Evolutionary conservation across 2,113 vertebrate genomes (phyloP), one percentile per base, ranked within the genome.

Genomic region (Dipodomys merriami): DNA sequence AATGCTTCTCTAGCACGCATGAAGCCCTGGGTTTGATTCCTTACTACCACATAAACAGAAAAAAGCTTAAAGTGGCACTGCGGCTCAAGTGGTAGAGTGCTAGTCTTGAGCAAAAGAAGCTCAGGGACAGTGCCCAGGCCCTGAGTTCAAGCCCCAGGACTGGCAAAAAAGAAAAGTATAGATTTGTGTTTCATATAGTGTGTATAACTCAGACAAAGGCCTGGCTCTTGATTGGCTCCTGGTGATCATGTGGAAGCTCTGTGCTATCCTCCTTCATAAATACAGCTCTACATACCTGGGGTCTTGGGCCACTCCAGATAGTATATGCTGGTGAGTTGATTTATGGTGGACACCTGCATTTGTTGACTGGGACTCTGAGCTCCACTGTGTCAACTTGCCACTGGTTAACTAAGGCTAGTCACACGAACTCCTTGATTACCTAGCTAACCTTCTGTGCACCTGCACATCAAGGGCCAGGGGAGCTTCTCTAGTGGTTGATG

Each of bases 361-460:
- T 88, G 86, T 81, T 29, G 15, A 19, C 30, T 25, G n/a, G 69
- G 71, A 11, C 30, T 39, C 7, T 27, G 29, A 46, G n/a, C 29
- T 62, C 46, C n/a, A 4, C n/a, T 88, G 10, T 85, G 5, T 77
- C 57, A 19, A 29, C 57, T 16, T 89, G 83, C 29, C 27, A 49
- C 13, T 46, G 72, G 39, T 39, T 8, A 69, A 15, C 82, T 22
- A 29, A 82, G 35, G 49, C 30, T 12, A 57, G 78, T 64, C 18
- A 20, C 4, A 6, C 7, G 12, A 0, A 0, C 33, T 69, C 81
- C 10, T 0, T 67, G 77, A 30, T 44, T 62, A 10, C 13, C 2
- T n/a, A 46, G 68, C 69, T 33, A 6, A 10, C 7, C 22, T 12
- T 22, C 68, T 33, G 0, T 18, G n/a, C 68, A 46, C 12, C 65